phyloP scores from a whole-genome alignment of 1,140 invertebrate species.

The Drosophila kikkawai region DNA sequence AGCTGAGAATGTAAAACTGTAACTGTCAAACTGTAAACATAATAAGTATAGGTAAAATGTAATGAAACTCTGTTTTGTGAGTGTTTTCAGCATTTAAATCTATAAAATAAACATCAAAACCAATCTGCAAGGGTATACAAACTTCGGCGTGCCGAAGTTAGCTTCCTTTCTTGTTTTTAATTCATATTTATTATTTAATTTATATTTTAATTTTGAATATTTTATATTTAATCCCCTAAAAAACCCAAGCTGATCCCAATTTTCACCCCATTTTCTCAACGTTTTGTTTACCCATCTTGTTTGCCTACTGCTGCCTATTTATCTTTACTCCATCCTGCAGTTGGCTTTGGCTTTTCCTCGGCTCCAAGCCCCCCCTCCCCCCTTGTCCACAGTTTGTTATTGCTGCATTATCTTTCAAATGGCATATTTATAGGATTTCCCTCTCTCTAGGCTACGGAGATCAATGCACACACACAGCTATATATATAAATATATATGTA shows the following conservation, averaged over 20 bases:
- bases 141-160: too few relatives aligned
- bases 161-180: too few relatives aligned
- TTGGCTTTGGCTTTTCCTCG: slow-evolving; percentile 37
- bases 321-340: slow-evolving; percentile 58
- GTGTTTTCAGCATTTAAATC: too few relatives aligned
- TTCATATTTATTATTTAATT: too few relatives aligned
- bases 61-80: too few relatives aligned
- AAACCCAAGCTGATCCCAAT: not conserved
- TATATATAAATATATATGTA: not conserved
- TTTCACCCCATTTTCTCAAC: slow-evolving; percentile 12
- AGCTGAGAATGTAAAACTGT: too few relatives aligned
- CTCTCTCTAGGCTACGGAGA: slow-evolving; percentile 24
- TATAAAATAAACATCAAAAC: too few relatives aligned
- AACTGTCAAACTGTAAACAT: too few relatives aligned
- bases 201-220: too few relatives aligned
- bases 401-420: slow-evolving; percentile 84
- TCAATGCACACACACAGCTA: slow-evolving; percentile 42
- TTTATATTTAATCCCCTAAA: too few relatives aligned
- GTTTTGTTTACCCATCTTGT: slow-evolving; percentile 71
- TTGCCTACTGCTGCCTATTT: slow-evolving; percentile 82
- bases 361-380: slow-evolving; percentile 8
- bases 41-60: too few relatives aligned
- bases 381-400: slow-evolving; percentile 62
- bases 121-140: too few relatives aligned
- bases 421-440: slow-evolving; percentile 84